A percentile compares a stretch with the other conserved stretches of the same genome.
These are phyloP conservation scores for Dryoscopus gambensis DNA, from an alignment of 2,113 vertebrate genomes.

Conservation along the genomic window DNA sequence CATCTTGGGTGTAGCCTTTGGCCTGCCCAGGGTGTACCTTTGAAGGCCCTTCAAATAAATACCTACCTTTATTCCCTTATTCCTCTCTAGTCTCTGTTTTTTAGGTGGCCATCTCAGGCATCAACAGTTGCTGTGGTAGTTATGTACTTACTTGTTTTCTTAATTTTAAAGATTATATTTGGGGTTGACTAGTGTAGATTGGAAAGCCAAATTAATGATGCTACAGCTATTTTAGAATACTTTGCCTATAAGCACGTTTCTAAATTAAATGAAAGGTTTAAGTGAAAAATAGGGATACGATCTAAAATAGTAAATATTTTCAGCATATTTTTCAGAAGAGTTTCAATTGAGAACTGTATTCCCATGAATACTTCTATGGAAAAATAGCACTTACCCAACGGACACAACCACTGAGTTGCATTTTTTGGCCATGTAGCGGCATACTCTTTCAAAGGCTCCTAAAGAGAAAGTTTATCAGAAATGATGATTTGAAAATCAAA, in stretches of 20 bases:
- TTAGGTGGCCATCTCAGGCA: too few species aligned
- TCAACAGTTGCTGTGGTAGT: not conserved
- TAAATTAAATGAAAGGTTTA: not conserved
- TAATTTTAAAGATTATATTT: not conserved
- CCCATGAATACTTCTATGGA: not conserved
- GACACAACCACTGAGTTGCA: not conserved
- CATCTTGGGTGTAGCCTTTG: too few species aligned
- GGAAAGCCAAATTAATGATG: not conserved
- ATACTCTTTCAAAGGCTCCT: slow-evolving; percentile 35
- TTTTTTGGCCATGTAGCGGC: slow-evolving; percentile 21
- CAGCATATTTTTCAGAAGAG: not conserved
- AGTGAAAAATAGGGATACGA: not conserved
- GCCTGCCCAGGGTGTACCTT: too few species aligned
- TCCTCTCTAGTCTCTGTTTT: too few species aligned
- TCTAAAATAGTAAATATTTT: not conserved
- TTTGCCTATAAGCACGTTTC: not conserved
- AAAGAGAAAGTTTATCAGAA: slow-evolving; percentile 6
- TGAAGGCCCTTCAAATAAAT: too few species aligned
- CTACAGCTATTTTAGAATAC: not conserved
- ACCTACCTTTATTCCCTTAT: too few species aligned
- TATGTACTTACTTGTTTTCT: not conserved
- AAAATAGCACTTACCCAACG: slow-evolving; percentile 26
- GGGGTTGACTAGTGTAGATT: not conserved
- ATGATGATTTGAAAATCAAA: not conserved
- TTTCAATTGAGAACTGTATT: not conserved